These are phyloP conservation scores for Melanotaenia trifasciata DNA, from an alignment of 2,797 vertebrate genomes.

Conservation along the genomic window DNA sequence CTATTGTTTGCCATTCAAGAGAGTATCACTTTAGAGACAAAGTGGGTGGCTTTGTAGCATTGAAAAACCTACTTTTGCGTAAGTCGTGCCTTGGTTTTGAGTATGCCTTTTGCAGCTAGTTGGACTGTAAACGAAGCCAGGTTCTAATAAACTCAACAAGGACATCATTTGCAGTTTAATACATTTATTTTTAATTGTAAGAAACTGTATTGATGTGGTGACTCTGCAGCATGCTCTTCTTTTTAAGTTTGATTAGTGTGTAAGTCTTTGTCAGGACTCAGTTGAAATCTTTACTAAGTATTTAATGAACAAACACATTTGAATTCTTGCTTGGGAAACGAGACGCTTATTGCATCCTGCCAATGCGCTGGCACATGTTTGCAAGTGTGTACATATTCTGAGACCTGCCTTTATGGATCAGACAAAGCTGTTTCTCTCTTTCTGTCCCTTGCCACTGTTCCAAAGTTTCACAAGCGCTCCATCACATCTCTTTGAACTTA, in stretches of 20 bases:
- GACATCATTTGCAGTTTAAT: not conserved
- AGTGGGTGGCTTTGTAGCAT: conserved; percentile 23
- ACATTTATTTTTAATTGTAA: not conserved
- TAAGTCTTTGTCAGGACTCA: not conserved
- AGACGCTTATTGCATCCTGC: conserved; percentile 18
- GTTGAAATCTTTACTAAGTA: too few relatives aligned
- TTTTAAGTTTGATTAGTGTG: not conserved
- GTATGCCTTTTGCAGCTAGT: not conserved
- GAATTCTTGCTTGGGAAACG: not conserved
- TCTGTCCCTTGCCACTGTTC: conserved; percentile 41
- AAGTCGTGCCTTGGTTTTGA: not conserved
- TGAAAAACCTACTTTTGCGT: not conserved
- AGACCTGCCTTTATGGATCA: conserved; percentile 43
- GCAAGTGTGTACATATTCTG: conserved; percentile 26
- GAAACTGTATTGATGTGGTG: conserved; percentile 5
- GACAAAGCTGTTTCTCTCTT: conserved; percentile 16
- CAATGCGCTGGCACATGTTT: conserved; percentile 17
- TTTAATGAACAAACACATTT: not conserved
- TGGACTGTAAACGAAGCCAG: conserved; percentile 3
- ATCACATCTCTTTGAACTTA: conserved; percentile 60
- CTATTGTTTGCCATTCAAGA: conserved; percentile 38
- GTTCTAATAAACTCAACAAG: conserved; percentile 1
- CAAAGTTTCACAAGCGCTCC: conserved; percentile 60
- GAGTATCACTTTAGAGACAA: conserved; percentile 26
- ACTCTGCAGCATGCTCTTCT: not conserved